Base-by-base conservation (phyloP, 2,113 vertebrate species). In the Catharus minimus region DNA sequence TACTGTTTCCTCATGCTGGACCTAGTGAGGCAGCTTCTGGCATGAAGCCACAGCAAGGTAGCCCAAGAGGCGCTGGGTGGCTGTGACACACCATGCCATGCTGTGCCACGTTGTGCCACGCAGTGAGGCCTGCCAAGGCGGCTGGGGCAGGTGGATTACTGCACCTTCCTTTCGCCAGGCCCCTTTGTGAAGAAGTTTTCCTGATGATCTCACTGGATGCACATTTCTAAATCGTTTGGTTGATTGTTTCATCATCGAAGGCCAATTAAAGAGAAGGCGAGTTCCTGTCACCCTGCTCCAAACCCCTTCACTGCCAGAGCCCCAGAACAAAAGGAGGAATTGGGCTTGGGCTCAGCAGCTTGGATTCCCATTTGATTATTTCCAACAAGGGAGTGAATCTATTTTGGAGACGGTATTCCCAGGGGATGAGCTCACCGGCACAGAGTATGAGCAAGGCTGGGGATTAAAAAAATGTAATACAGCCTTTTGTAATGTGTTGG, bases 241-340 rank as follows among this genome's bases (percentile, higher is more conserved):
- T 49, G 81, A 93, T 90, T 95, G 93, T 94, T 95, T 96, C 95
- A 94, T 95, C 95, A 96, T 90, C 18, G 1, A 62, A 92, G 95
- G 93, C 88, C 93, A 92, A 93, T 96, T 94, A 95, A 93, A 96
- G 79, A 91, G 90, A 93, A 91, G 90, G 90, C 77, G 0, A 95
- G 95, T 96, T 95, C 93, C 94, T 93, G 93, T 94, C 67, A 10
- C 88, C 46, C 64, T 11, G 8, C 72, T 94, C 73, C 1, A 28
- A 95, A 95, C 92, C 94, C 94, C 95, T 94, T 95, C 94, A 0
- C 90, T 96, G 90, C 80, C 88, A 78, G 93, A 92, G 80, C 49
- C 80, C 39, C 90, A 95, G 94, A 96, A 96, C 95, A 96, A 96
- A 96, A 58, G 83, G 90, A 96, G 94, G 95, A 96, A 96, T 95